A percentile compares a stretch with the other conserved stretches of the same genome.
phyloP scores from a whole-genome alignment of 2,113 vertebrate species.

The Noturus placidus region DNA sequence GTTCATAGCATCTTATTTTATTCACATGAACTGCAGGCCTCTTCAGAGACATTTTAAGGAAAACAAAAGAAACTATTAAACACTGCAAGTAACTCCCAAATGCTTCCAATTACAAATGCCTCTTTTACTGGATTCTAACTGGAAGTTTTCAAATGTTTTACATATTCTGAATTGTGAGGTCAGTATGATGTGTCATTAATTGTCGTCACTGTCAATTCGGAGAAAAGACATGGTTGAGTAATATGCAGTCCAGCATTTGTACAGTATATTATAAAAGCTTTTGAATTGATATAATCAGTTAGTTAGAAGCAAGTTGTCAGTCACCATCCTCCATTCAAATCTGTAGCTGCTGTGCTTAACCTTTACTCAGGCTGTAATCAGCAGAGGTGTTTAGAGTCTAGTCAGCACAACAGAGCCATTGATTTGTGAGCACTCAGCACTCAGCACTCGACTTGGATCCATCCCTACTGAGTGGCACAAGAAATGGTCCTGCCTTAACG shows the following conservation, averaged over 20 bases:
- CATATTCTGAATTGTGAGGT: not conserved
- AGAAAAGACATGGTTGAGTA: not conserved
- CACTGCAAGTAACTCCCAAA: no score
- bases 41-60: not conserved
- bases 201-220: not conserved
- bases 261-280: constrained; percentile 3
- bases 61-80: not conserved
- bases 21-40: not conserved
- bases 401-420: constrained; percentile 24
- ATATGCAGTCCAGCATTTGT: not conserved
- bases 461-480: not conserved
- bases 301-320: not conserved
- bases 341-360: constrained; percentile 34
- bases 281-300: not conserved
- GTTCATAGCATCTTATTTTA: not conserved
- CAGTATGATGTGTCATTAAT: not conserved
- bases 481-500: constrained; percentile 1
- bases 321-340: not conserved
- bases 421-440: constrained; percentile 34
- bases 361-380: constrained; percentile 34
- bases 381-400: constrained; percentile 33
- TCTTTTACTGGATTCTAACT: not conserved
- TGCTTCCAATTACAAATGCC: not conserved
- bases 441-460: not conserved
- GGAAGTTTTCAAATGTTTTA: not conserved